Percentiles rank a stretch among this genome's conserved stretches.
These are phyloP conservation scores for Zygogramma bicolorata DNA, from an alignment of 2,888 invertebrate genomes.

Conservation along the genomic window DNA sequence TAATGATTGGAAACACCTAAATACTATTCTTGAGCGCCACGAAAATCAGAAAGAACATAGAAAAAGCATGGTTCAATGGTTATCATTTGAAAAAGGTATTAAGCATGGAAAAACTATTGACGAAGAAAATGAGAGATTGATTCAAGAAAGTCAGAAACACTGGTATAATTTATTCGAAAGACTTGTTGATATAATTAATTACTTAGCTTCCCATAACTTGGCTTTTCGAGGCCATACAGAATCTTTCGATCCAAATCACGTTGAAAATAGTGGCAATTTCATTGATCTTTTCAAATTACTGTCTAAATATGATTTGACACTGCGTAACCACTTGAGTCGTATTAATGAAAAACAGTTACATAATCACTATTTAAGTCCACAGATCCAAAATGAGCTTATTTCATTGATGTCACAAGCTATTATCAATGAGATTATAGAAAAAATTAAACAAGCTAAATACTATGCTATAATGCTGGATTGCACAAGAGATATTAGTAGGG, in stretches of 20 bases:
- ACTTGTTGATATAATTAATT: conserved; percentile 29
- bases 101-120: not conserved
- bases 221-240: conserved; percentile 27
- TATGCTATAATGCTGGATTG: conserved; percentile 6
- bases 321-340: conserved; percentile 31
- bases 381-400: not conserved
- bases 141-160: not conserved
- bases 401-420: not conserved
- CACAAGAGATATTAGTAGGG: no score
- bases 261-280: conserved; percentile 1
- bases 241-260: conserved; percentile 26
- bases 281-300: not conserved
- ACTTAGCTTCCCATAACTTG: conserved; percentile 35
- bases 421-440: not conserved
- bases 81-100: not conserved
- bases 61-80: not conserved
- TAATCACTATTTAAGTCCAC: not conserved
- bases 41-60: not conserved
- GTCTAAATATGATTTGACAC: not conserved
- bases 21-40: not conserved
- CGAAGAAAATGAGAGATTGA: conserved; percentile 15
- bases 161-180: conserved; percentile 18
- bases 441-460: not conserved
- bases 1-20: not conserved
- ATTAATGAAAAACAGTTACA: conserved; percentile 30